Conservation (phyloP, 2,888 invertebrate species). For the Seira musarum region DNA sequence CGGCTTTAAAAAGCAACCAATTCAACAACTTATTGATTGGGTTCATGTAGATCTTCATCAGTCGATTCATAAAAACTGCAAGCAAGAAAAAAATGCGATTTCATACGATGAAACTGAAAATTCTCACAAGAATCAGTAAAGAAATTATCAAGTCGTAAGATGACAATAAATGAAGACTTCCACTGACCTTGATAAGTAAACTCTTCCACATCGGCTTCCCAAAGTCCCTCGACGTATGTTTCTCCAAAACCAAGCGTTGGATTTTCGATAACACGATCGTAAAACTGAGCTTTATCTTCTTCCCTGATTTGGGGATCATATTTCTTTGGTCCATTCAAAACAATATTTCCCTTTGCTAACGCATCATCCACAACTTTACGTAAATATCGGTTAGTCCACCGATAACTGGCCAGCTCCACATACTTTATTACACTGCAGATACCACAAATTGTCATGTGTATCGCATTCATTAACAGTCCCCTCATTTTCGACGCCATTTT, state of each 20-base stretch:
- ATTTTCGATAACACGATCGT: constrained; percentile 51
- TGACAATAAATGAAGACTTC: too few relatives aligned
- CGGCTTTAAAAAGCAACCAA: constrained; percentile 59
- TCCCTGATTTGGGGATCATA: constrained; percentile 51
- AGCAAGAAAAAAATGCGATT: too few relatives aligned
- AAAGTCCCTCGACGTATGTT: constrained; percentile 62
- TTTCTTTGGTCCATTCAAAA: constrained; percentile 48
- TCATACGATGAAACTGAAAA: too few relatives aligned
- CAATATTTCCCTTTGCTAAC: constrained; percentile 40
- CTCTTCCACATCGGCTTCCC: constrained; percentile 62
- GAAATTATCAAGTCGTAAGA: too few relatives aligned
- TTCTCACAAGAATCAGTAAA: too few relatives aligned
- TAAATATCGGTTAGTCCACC: constrained; percentile 32
- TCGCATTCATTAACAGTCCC: constrained; percentile 24
- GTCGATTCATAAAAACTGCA: constrained; percentile 49
- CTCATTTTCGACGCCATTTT: constrained; percentile 43
- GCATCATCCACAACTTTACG: constrained; percentile 37
- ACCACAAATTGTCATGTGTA: constrained; percentile 23
- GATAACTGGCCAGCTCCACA: constrained; percentile 16
- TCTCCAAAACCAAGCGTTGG: constrained; percentile 63
- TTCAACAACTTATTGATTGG: constrained; percentile 60
- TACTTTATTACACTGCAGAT: constrained; percentile 32
- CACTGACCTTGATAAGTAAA: constrained; percentile 55
- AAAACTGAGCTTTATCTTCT: constrained; percentile 62
- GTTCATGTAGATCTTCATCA: constrained; percentile 55